phyloP scores from a whole-genome alignment of 2,113 vertebrate species.

The Callaeas wilsoni region DNA sequence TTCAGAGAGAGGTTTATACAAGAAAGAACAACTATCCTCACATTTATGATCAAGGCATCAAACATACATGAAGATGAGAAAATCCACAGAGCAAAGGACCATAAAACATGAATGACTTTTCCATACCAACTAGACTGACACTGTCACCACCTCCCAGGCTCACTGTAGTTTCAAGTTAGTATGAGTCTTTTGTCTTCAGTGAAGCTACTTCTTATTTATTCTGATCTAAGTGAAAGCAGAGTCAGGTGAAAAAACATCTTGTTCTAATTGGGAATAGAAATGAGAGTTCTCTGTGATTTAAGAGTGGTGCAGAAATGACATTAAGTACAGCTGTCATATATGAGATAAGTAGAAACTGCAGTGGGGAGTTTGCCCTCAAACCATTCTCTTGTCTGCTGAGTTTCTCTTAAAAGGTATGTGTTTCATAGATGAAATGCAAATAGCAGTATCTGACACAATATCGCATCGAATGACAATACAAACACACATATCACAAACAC shows the following conservation, averaged over 20 bases:
- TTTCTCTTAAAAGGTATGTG: constrained; percentile 35
- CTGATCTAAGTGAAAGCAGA: constrained; percentile 26
- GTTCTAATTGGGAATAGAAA: constrained; percentile 29
- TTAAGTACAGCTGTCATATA: constrained; percentile 15
- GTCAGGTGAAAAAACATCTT: background rate
- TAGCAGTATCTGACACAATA: constrained; percentile 42
- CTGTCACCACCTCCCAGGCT: background rate
- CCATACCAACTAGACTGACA: background rate
- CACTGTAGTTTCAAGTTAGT: background rate
- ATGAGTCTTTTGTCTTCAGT: background rate
- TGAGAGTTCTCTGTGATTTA: background rate
- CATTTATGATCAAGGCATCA: background rate
- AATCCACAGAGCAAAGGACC: constrained; percentile 1
- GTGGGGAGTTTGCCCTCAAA: constrained; percentile 46
- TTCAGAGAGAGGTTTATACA: background rate
- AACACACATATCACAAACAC: constrained; percentile 40
- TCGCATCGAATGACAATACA: constrained; percentile 28
- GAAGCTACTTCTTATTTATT: constrained; percentile 36
- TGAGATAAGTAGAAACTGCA: background rate
- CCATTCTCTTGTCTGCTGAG: constrained; percentile 27
- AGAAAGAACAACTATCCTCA: background rate
- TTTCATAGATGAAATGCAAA: constrained; percentile 42
- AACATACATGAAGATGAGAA: background rate
- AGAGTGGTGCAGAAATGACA: background rate
- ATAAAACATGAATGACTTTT: background rate